Evolutionary conservation across 1,140 invertebrate genomes (phyloP), one percentile per base, ranked within the genome.

Genomic region (Matsumurasca onukii): DNA sequence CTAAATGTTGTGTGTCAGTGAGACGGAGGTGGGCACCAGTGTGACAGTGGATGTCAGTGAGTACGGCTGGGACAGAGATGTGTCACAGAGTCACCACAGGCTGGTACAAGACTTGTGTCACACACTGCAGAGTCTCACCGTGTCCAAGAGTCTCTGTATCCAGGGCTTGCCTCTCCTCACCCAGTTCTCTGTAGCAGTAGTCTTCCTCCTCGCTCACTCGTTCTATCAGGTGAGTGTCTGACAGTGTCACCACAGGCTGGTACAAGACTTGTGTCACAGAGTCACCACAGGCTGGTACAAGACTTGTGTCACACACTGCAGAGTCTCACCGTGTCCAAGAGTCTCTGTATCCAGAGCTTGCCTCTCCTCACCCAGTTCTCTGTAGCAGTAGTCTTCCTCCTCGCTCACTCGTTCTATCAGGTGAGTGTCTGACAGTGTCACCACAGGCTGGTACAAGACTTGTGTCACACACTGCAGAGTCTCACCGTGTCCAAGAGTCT

Each of bases 301-400:
- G n/a, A n/a, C n/a, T 20, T 51, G 5, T 51, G 5, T 3, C 5
- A 2, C 25, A 39, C 65, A 3, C 25, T 31, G n/a, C 5, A 22
- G 45, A 24, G 12, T 51, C n/a, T 57, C 27, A 3, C 25, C 13
- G 25, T 12, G 17, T n/a, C 49, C 5, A 30, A 52, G 25, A 63
- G 63, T 52, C 71, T 83, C 15, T 15, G 79, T 61, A 68, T 83
- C 29, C 66, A 77, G 66, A 79, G 80, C 24, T 82, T 79, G 61
- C 75, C 76, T 59, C 75, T 83, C 24, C 52, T 83, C 5, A 79
- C 76, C 20, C 78, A 80, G 39, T 77, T 82, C 31, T 80, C 77
- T 70, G 72, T 81, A 31, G 80, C 79, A 20, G 68, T 82, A 22
- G 63, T 82, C 2, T 78, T 76, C 71, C 64, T 82, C 15, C 49